Conservation (phyloP, 1,140 invertebrate genomes). For the Calycopis cecrops region DNA sequence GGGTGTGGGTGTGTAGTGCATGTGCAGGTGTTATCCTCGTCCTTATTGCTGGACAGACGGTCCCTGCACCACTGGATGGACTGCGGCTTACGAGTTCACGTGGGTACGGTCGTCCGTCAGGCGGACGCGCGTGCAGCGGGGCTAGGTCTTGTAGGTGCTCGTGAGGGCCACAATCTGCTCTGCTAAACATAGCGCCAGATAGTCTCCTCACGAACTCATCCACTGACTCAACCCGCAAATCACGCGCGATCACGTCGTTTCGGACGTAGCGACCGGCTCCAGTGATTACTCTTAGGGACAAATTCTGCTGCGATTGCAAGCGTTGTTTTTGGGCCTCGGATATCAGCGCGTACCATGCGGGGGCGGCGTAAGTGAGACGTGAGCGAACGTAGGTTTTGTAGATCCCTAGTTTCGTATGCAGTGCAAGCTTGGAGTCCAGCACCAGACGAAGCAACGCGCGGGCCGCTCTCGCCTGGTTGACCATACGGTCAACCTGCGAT, state of each 20-base stretch:
- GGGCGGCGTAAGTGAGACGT: background rate
- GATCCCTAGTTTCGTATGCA: background rate
- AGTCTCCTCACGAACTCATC: background rate
- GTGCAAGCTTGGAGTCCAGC: background rate
- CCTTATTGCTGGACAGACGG: too few relatives aligned
- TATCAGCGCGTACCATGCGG: background rate
- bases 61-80: too few relatives aligned
- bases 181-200: background rate
- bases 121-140: background rate
- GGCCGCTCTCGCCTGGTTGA: background rate
- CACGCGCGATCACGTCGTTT: too few relatives aligned
- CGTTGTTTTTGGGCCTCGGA: too few relatives aligned
- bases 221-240: background rate
- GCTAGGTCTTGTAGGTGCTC: slow-evolving; percentile 3
- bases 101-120: slow-evolving; percentile 2
- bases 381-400: too few relatives aligned
- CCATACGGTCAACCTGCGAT: background rate
- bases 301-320: too few relatives aligned
- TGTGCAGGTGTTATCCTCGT: too few relatives aligned
- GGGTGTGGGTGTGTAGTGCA: too few relatives aligned
- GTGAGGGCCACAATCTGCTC: background rate
- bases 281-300: too few relatives aligned
- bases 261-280: too few relatives aligned
- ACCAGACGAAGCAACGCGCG: background rate
- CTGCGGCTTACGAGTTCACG: background rate